These are phyloP conservation scores for Ectemnius continuus DNA, from an alignment of 2,888 invertebrate genomes.

Conservation along the genomic window DNA sequence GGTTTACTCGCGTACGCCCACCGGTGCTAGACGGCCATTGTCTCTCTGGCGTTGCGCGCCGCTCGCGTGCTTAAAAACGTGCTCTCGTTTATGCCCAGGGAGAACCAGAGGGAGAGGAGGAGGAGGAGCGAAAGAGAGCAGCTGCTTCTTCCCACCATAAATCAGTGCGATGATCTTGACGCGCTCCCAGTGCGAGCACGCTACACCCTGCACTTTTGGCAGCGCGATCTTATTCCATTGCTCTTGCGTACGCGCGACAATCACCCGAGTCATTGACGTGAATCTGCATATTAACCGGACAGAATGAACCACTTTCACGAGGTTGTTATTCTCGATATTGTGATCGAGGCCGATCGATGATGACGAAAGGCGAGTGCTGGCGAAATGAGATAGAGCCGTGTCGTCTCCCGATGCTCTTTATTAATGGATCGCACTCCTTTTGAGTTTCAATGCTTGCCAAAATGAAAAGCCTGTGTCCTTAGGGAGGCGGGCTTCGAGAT, in stretches of 20 bases:
- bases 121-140: not conserved
- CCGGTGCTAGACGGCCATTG: constrained; percentile 64
- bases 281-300: not conserved
- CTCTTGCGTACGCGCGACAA: not conserved
- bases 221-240: not conserved
- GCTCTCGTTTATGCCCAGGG: constrained; percentile 66
- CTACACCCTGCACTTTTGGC: constrained; percentile 21
- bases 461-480: not conserved
- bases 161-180: constrained; percentile 61
- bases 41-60: constrained; percentile 40
- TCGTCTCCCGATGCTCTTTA: not conserved
- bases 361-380: not conserved
- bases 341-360: not conserved
- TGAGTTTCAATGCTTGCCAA: not conserved
- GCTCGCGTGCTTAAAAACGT: constrained; percentile 63
- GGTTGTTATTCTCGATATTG: constrained; percentile 8
- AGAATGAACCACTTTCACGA: not conserved
- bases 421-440: constrained; percentile 3
- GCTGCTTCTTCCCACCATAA: constrained; percentile 68
- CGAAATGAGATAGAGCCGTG: not conserved
- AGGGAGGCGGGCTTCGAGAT: not conserved
- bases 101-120: too few species aligned
- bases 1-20: constrained; percentile 67
- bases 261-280: not conserved
- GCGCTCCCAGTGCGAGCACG: constrained; percentile 30